Conservation (phyloP, 2,888 invertebrate species). For the Philereme vetulata region DNA sequence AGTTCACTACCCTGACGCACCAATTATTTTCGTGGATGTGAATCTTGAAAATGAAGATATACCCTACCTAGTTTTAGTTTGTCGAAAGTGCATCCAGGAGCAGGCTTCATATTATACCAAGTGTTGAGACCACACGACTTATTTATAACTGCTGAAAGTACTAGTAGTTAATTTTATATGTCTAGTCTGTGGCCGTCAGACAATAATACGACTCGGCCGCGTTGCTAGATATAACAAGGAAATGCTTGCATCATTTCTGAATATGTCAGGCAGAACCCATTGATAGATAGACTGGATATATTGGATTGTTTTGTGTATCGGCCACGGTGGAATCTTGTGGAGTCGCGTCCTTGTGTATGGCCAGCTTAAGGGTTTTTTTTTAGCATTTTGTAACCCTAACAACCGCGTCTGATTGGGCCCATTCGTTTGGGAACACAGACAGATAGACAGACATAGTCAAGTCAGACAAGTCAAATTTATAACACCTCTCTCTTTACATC, state of each 20-base stretch:
- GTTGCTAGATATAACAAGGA: neutral
- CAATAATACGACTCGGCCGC: neutral
- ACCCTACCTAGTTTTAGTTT: neutral
- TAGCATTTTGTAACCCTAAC: too few species aligned
- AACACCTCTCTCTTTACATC: too few species aligned
- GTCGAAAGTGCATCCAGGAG: slow-evolving; percentile 7
- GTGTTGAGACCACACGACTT: slow-evolving; percentile 10
- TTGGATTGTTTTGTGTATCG: too few species aligned
- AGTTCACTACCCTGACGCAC: neutral
- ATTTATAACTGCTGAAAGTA: slow-evolving; percentile 9
- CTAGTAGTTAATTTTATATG: slow-evolving; percentile 1
- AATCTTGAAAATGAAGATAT: neutral
- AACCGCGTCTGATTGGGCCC: too few species aligned
- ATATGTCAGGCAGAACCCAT: neutral
- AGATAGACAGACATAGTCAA: too few species aligned
- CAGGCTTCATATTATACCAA: slow-evolving; percentile 8
- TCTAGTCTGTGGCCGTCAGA: slow-evolving; percentile 6
- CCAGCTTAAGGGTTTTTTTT: too few species aligned
- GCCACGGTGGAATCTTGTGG: too few species aligned
- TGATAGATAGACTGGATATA: too few species aligned
- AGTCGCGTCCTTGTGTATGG: too few species aligned
- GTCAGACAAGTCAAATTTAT: too few species aligned
- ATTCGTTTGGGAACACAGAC: too few species aligned
- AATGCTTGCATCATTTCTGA: neutral
- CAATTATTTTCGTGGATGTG: neutral